phyloP scores from a whole-genome alignment of 2,888 invertebrate species.

The Drosophila incognita region DNA sequence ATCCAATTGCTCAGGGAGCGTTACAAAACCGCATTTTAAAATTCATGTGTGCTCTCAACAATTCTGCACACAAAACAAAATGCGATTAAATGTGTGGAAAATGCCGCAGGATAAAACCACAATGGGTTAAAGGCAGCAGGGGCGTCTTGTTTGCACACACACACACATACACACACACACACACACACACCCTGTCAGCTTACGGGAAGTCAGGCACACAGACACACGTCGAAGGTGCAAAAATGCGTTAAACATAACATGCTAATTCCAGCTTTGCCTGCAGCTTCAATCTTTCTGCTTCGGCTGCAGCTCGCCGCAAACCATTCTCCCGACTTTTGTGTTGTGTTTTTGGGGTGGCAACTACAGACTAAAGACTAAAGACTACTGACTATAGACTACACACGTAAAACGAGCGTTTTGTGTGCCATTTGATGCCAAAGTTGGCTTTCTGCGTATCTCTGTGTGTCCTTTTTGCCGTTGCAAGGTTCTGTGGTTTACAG shows the following conservation, averaged over 20 bases:
- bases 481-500: conserved; percentile 55
- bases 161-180: conserved; percentile 36
- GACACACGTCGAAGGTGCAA: conserved; percentile 74
- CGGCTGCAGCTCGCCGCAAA: conserved; percentile 23
- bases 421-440: conserved; percentile 66
- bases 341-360: conserved; percentile 1
- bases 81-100: conserved; percentile 84
- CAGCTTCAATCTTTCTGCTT: conserved; percentile 69
- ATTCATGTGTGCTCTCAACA: conserved; percentile 71
- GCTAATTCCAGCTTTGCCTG: conserved; percentile 73
- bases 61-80: conserved; percentile 72
- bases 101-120: conserved; percentile 76
- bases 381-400: conserved; percentile 7
- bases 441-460: conserved; percentile 37
- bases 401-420: conserved; percentile 71
- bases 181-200: conserved; percentile 15
- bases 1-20: conserved; percentile 6
- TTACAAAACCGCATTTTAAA: conserved; percentile 76
- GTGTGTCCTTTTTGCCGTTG: conserved; percentile 18
- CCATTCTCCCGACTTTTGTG: conserved; percentile 1
- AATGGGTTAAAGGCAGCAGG: conserved; percentile 67
- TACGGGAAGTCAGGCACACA: conserved; percentile 28
- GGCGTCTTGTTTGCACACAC: conserved; percentile 72
- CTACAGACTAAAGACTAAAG: background rate
- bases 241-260: conserved; percentile 82